Conservation (phyloP, 2,113 vertebrate species). For the Psittacula cyanocephala region DNA sequence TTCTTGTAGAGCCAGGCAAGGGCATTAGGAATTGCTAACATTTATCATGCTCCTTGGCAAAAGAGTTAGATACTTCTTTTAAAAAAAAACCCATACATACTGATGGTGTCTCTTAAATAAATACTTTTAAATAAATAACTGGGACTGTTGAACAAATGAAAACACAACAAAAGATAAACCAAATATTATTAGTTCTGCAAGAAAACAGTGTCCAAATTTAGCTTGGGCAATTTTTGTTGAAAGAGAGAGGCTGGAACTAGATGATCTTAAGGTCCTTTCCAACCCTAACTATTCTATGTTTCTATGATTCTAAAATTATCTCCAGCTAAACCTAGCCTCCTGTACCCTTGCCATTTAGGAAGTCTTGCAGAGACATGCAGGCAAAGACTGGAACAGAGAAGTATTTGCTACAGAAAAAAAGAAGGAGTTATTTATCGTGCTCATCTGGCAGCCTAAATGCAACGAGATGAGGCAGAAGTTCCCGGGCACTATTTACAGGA, state of each 20-base stretch:
- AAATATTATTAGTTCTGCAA: not conserved
- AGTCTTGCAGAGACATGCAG: not conserved
- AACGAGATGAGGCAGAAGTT: slow-evolving; percentile 25
- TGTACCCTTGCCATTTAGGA: not conserved
- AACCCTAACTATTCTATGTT: no score
- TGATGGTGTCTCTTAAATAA: not conserved
- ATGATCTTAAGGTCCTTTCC: no score
- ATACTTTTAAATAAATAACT: not conserved
- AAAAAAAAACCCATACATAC: not conserved
- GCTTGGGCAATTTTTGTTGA: not conserved
- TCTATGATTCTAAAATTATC: not conserved
- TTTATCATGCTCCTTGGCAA: not conserved
- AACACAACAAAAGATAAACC: not conserved
- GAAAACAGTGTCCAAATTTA: not conserved
- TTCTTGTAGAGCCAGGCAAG: not conserved
- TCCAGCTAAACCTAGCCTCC: not conserved
- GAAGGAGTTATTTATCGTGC: not conserved
- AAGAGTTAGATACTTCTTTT: not conserved
- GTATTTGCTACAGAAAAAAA: not conserved
- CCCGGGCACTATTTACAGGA: not conserved
- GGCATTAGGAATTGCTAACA: slow-evolving; percentile 4
- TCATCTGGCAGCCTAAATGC: not conserved
- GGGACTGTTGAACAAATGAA: not conserved
- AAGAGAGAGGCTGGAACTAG: not conserved
- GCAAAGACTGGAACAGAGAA: not conserved